Evolutionary conservation across 2,797 vertebrate genomes (phyloP), one percentile per base, ranked within the genome.

Genomic region (Anableps anableps): DNA sequence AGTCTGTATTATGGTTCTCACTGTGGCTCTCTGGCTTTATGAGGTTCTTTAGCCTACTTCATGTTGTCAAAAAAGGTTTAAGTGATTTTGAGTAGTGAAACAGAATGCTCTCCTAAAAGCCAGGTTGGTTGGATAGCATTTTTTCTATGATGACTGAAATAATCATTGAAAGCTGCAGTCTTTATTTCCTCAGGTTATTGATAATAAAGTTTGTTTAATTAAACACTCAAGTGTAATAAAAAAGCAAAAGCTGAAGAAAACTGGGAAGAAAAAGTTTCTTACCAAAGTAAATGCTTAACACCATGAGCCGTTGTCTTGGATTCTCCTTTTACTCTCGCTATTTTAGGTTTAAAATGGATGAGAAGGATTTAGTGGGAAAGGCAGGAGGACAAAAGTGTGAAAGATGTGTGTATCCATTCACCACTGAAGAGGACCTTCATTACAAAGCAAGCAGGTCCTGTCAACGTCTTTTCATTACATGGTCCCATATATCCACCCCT

Each of bases 401-500:
- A 92, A 86, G 93, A 94, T 93, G 91, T 93, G 89, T 83, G 92
- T 87, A 89, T 92, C 93, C 92, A 92, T 94, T 92, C 93, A 89
- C 92, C 84, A 92, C 92, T 94, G 89, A 88, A 88, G 88, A 93
- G 90, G 89, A 94, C 93, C 92, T 94, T 94, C 94, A 95, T 95
- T 94, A 95, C 92, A 93, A 91, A 93, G 94, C 92, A 93, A 95
- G 94, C 93, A 94, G 93, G 92, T 93, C 92, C 93, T 95, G 95
- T 95, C 93, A 94, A 85, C 92, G 89, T 92, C 93, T 93, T 95
- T 95, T 94, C 95, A 95, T 95, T 95, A 94, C 93, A 92, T 83
- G 85, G 86, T 92, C 94, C 94, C 92, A 92, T 92, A 92, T 93
- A 95, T 93, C 92, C 92, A 93, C 88, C 92, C 89, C 86, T 90